These are phyloP conservation scores for Tapera naevia DNA, from an alignment of 2,797 vertebrate genomes.

Conservation along the genomic window DNA sequence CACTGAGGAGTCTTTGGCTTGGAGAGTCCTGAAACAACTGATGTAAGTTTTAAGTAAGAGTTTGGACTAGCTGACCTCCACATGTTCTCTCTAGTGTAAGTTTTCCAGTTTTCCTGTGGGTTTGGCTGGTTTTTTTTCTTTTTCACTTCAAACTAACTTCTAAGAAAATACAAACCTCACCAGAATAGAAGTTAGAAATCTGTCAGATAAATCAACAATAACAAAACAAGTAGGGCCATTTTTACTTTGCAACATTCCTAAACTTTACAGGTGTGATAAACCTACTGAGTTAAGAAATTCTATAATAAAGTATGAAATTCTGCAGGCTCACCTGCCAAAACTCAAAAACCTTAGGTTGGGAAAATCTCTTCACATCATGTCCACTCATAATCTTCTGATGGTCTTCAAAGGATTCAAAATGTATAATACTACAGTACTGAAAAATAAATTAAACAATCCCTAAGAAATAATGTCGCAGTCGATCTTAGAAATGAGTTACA, in stretches of 20 bases:
- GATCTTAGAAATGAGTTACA: neutral
- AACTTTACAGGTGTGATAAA: neutral
- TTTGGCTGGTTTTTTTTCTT: no score
- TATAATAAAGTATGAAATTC: neutral
- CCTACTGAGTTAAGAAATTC: neutral
- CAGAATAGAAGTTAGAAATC: neutral
- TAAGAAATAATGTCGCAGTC: neutral
- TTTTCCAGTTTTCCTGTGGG: neutral
- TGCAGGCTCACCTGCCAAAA: neutral
- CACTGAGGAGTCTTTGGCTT: neutral
- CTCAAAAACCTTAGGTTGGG: neutral
- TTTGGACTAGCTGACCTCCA: neutral
- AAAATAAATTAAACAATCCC: neutral
- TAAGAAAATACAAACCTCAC: neutral
- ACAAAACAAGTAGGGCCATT: neutral
- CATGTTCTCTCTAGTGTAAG: neutral
- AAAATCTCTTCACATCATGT: accelerated
- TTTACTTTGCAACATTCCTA: neutral
- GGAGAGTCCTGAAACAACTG: neutral
- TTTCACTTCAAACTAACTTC: neutral
- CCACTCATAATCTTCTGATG: neutral
- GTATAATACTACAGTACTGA: neutral
- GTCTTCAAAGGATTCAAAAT: neutral
- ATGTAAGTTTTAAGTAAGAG: neutral
- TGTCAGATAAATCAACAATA: neutral